A percentile compares a stretch with the other conserved stretches of the same genome.
Conservation (phyloP, 1,140 invertebrate genomes). For the Tenebrio molitor region DNA sequence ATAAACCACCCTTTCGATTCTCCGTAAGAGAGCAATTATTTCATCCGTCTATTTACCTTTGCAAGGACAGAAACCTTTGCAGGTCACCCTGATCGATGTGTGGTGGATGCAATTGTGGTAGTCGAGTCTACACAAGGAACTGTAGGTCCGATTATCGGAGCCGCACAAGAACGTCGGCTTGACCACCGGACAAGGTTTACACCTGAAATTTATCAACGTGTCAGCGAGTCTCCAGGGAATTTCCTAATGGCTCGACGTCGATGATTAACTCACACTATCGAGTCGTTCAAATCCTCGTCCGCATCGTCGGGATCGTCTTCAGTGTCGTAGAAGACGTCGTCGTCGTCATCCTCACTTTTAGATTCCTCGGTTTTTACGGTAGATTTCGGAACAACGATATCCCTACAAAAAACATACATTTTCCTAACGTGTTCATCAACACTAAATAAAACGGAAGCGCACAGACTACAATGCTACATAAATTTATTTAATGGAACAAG, state of each 20-base stretch:
- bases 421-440: no score
- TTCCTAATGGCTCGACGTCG: constrained; percentile 30
- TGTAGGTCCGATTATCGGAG: constrained; percentile 93
- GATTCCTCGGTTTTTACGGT: constrained; percentile 66
- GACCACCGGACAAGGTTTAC: constrained; percentile 83
- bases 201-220: constrained; percentile 70
- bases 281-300: constrained; percentile 71
- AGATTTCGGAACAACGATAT: constrained; percentile 78
- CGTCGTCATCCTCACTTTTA: constrained; percentile 72
- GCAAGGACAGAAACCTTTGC: constrained; percentile 93
- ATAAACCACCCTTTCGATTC: constrained; percentile 31
- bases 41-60: constrained; percentile 75
- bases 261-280: constrained; percentile 65
- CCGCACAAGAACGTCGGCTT: constrained; percentile 89
- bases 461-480: no score
- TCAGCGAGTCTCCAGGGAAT: background rate
- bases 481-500: no score
- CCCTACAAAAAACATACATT: constrained; percentile 58
- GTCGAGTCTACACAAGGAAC: constrained; percentile 88
- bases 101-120: constrained; percentile 94
- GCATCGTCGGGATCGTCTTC: constrained; percentile 77
- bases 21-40: constrained; percentile 13
- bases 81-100: constrained; percentile 80
- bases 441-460: no score
- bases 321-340: constrained; percentile 81